These are phyloP conservation scores for Ramphastos sulfuratus DNA, from an alignment of 2,113 vertebrate genomes.

Conservation along the genomic window DNA sequence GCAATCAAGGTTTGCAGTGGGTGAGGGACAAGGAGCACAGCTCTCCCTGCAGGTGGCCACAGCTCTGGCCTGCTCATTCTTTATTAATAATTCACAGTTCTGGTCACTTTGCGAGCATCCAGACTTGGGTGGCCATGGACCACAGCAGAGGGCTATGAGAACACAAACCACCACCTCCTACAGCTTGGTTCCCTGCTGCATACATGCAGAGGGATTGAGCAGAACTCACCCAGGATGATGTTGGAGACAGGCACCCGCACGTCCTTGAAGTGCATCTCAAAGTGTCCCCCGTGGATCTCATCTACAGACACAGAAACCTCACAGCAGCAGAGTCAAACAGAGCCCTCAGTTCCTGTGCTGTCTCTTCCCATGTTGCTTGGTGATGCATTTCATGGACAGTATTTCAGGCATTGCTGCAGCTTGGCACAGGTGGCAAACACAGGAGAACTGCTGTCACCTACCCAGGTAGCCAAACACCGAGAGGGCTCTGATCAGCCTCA, in stretches of 20 bases:
- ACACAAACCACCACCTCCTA: background rate
- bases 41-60: background rate
- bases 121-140: background rate
- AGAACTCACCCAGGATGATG: constrained; percentile 86
- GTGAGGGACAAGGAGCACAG: background rate
- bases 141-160: background rate
- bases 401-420: background rate
- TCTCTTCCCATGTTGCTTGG: background rate
- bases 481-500: constrained; percentile 84
- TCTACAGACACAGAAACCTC: constrained; percentile 70
- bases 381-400: background rate
- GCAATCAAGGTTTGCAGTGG: background rate
- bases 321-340: background rate
- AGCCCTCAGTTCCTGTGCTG: background rate
- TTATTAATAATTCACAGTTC: background rate
- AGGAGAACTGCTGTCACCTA: constrained; percentile 39
- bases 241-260: constrained; percentile 85
- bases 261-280: constrained; percentile 90
- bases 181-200: background rate
- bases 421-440: background rate
- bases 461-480: constrained; percentile 89
- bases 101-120: background rate
- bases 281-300: constrained; percentile 89
- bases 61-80: background rate
- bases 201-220: background rate